Conservation (phyloP, 53 echinoderm and acorn worm species). For the Paelopatides confundens region DNA sequence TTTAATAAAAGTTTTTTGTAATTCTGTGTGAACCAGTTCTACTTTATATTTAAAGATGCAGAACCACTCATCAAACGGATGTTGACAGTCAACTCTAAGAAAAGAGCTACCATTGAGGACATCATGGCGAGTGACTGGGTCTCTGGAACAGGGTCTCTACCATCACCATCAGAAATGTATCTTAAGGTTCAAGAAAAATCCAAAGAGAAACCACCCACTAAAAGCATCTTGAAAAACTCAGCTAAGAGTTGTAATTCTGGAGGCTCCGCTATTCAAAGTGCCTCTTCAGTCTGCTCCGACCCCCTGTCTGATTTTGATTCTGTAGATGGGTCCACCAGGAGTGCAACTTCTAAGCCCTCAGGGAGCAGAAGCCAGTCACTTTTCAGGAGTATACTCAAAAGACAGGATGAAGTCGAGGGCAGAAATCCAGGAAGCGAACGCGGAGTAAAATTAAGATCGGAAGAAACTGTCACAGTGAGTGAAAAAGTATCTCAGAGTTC, state of each 20-base stretch:
- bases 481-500: neutral
- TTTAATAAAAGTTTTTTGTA: no score
- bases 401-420: neutral
- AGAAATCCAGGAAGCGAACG: neutral
- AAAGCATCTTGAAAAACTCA: conserved; percentile 67
- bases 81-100: conserved; percentile 82
- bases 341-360: neutral
- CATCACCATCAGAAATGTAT: conserved; percentile 7
- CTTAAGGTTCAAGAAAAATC: neutral
- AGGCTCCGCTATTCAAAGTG: conserved; percentile 4
- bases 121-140: conserved; percentile 85
- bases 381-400: neutral
- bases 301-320: neutral
- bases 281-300: conserved; percentile 27
- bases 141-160: conserved; percentile 31
- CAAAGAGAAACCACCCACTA: conserved; percentile 42
- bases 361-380: neutral
- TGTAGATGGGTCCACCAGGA: neutral
- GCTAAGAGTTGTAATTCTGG: conserved; percentile 40
- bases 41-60: conserved; percentile 39
- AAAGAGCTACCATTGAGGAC: conserved; percentile 86
- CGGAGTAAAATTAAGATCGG: neutral
- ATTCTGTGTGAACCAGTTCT: no score
- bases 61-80: conserved; percentile 75
- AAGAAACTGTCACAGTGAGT: neutral